Conservation (phyloP, 2,888 invertebrate genomes). For the Chloroclysta siterata region DNA sequence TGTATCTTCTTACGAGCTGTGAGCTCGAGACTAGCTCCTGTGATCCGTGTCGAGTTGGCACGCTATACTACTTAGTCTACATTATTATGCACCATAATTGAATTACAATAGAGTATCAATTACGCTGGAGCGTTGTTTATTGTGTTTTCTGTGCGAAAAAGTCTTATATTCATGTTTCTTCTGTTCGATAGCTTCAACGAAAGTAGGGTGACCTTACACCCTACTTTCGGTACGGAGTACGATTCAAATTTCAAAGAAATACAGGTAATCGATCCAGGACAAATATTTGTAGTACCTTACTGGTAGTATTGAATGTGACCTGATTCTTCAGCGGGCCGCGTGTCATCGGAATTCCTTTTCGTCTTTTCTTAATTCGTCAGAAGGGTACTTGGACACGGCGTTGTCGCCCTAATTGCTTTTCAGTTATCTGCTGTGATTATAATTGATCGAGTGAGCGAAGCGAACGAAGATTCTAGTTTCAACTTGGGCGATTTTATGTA, state of each 20-base stretch:
- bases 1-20: conserved; percentile 31
- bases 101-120: conserved; percentile 42
- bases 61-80: conserved; percentile 40
- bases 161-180: conserved; percentile 51
- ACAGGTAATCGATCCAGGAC: conserved; percentile 49
- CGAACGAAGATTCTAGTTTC: too few species aligned
- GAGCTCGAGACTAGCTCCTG: conserved; percentile 48
- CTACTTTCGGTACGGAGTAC: conserved; percentile 54
- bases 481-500: too few species aligned
- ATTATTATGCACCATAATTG: conserved; percentile 39
- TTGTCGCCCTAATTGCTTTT: conserved; percentile 31
- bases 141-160: conserved; percentile 42
- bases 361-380: conserved; percentile 30
- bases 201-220: conserved; percentile 51
- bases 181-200: conserved; percentile 51
- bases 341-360: conserved; percentile 48
- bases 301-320: conserved; percentile 27
- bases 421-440: not conserved
- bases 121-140: conserved; percentile 24
- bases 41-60: conserved; percentile 56
- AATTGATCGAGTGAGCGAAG: too few species aligned
- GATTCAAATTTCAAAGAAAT: conserved; percentile 39
- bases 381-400: conserved; percentile 46
- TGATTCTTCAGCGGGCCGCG: conserved; percentile 24
- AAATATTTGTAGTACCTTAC: conserved; percentile 43